Evolutionary conservation across 2,797 vertebrate species (phyloP), one percentile per base, ranked within the genome.

Genomic region (Xenopus petersii): DNA sequence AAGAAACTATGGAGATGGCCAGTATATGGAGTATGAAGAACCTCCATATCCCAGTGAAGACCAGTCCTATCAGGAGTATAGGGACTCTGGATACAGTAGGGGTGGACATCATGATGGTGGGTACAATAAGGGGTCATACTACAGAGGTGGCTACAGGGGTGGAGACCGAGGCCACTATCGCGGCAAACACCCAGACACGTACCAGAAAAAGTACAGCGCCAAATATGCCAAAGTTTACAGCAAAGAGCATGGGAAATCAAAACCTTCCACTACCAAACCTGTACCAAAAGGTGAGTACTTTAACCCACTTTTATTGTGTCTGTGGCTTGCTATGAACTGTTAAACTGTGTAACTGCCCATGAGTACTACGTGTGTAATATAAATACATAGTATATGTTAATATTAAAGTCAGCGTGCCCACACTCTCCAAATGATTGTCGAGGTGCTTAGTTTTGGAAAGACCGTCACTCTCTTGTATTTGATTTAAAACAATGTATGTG

Each of bases 1-100:
- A 33, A 70, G 74, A 70, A 70, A 13, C 46, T 75, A 70, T 8
- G 46, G 42, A 24, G 67, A 66, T 11, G 21, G 9, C 64, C 67
- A 70, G 49, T 70, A 12, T 30, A 24, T 69, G 65, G 61, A 70
- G 8, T 71, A 71, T 71, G 10, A 30, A n/a, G 75, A 77, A 1
- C 4, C 5, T 24, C 2, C 51, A 16, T 73, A 42, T 42, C 54
- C 65, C 33, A 42, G 63, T 12, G 64, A 67, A 47, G 62, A 78
- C 3, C 13, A 54, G 42, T 2, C 24, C 11, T 79, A 46, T 55
- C 62, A 54, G 33, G 71, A 74, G 10, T 64, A 74, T 33, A 60
- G 71, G 46, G 67, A 74, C 4, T 26, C 67, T 47, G 55, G 21
- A 21, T 70, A 70, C 48, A 26, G 51, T 3, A 60, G 59, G 36